phyloP scores from a whole-genome alignment of 2,888 invertebrate species.

The Caenorhabditis becei region DNA sequence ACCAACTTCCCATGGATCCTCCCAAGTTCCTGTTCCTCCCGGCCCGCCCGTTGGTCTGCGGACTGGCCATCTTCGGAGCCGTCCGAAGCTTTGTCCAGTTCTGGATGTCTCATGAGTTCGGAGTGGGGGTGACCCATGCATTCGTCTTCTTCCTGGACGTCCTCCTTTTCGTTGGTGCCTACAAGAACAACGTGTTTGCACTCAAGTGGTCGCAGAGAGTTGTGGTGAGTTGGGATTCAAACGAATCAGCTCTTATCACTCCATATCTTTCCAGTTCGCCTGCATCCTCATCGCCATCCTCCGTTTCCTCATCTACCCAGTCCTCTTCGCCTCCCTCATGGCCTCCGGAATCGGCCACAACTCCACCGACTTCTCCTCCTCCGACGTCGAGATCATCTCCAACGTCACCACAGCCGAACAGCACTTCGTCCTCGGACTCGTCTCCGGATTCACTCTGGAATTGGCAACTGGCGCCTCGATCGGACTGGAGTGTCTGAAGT shows the following conservation, averaged over 20 bases:
- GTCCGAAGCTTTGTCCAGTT: conserved; percentile 40
- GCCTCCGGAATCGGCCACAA: conserved; percentile 32
- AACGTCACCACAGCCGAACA: conserved; percentile 35
- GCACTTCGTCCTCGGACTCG: conserved; percentile 40
- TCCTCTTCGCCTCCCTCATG: conserved; percentile 42
- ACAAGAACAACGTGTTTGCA: conserved; percentile 42
- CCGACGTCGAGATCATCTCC: conserved; percentile 22
- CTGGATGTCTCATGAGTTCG: conserved; percentile 9
- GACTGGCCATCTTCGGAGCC: conserved; percentile 37
- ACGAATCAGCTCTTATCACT: neutral
- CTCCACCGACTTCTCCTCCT: conserved; percentile 8
- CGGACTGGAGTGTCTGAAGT: conserved; percentile 47
- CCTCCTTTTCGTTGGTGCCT: conserved; percentile 37
- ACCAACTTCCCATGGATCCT: conserved; percentile 39
- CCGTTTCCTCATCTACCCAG: conserved; percentile 44
- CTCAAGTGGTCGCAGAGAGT: conserved; percentile 52
- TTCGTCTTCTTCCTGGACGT: conserved; percentile 31
- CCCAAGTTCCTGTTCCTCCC: conserved; percentile 43
- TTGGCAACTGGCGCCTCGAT: conserved; percentile 36
- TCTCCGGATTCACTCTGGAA: conserved; percentile 43
- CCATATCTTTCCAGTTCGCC: conserved; percentile 21
- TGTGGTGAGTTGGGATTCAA: conserved; percentile 24
- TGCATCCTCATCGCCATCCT: conserved; percentile 37
- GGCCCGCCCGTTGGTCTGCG: conserved; percentile 40
- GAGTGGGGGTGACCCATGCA: conserved; percentile 21